Percentiles rank a stretch among this genome's conserved stretches.
Conservation (phyloP, 30 jellyfish, hydroid and myxozoan genomes). For the Phacellophora camtschatica region DNA sequence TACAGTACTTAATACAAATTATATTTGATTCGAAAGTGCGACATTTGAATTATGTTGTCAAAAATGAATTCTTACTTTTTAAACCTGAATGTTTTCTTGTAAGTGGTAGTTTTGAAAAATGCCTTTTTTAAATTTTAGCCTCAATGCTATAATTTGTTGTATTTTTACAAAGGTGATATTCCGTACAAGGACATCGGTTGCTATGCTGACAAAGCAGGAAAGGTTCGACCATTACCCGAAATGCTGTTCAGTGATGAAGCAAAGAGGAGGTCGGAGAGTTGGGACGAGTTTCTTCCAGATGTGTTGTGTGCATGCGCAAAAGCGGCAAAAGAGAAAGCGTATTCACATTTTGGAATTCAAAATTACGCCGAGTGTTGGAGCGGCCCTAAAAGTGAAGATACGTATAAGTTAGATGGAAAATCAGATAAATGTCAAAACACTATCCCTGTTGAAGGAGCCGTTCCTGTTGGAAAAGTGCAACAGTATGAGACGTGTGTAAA, state of each 20-base stretch:
- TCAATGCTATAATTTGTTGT: too few relatives aligned
- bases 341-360: constrained; percentile 59
- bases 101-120: too few relatives aligned
- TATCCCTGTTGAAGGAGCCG: background rate
- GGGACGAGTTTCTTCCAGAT: constrained; percentile 86
- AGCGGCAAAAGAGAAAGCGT: constrained; percentile 57
- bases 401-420: constrained; percentile 49
- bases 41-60: too few relatives aligned
- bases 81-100: too few relatives aligned
- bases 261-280: constrained; percentile 53
- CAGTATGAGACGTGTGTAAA: constrained; percentile 30
- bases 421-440: constrained; percentile 21
- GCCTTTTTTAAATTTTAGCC: too few relatives aligned
- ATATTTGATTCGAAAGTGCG: too few relatives aligned
- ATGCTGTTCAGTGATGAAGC: constrained; percentile 81
- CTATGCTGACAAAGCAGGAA: constrained; percentile 54
- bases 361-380: constrained; percentile 72
- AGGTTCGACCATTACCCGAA: constrained; percentile 55
- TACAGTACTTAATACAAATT: too few relatives aligned
- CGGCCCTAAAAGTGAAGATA: constrained; percentile 48
- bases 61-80: too few relatives aligned
- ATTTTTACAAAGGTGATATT: constrained; percentile 66
- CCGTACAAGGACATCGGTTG: constrained; percentile 76
- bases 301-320: constrained; percentile 86
- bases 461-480: background rate